Evolutionary conservation across 2,888 invertebrate genomes (phyloP).

Genomic region (Cephus spinipes): DNA sequence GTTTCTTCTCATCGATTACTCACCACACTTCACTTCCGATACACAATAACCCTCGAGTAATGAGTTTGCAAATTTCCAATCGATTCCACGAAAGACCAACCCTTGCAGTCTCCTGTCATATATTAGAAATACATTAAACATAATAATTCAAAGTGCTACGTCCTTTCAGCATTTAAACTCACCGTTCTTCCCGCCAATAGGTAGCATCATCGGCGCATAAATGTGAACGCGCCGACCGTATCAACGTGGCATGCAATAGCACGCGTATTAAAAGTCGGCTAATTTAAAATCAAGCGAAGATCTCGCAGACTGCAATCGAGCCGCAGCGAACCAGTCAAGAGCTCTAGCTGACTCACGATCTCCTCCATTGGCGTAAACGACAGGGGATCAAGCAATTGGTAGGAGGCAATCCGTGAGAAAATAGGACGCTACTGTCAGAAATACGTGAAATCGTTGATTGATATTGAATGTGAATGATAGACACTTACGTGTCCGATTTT

Average conservation of each 20-base stretch:
- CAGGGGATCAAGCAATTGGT: constrained; percentile 27
- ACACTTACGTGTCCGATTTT: not conserved
- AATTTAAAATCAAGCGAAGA: constrained; percentile 60
- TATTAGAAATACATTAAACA: not conserved
- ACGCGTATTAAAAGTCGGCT: constrained; percentile 56
- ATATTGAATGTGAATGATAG: not conserved
- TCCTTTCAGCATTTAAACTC: not conserved
- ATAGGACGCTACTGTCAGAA: not conserved
- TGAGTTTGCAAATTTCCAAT: not conserved
- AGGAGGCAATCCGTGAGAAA: not conserved
- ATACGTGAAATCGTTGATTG: not conserved
- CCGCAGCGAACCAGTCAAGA: constrained; percentile 33
- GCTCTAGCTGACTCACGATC: constrained; percentile 54
- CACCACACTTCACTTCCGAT: not conserved
- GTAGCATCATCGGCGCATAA: not conserved
- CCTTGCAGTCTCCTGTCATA: not conserved
- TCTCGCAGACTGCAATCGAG: constrained; percentile 41
- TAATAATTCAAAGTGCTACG: not conserved
- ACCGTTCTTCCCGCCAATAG: not conserved
- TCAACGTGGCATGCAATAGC: constrained; percentile 52
- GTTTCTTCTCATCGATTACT: not conserved
- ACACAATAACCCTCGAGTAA: not conserved
- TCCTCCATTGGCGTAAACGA: constrained; percentile 40
- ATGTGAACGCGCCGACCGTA: constrained; percentile 46
- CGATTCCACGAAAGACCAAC: not conserved